Conservation (phyloP, 2,888 invertebrate species). For the Dasypolia templi region DNA sequence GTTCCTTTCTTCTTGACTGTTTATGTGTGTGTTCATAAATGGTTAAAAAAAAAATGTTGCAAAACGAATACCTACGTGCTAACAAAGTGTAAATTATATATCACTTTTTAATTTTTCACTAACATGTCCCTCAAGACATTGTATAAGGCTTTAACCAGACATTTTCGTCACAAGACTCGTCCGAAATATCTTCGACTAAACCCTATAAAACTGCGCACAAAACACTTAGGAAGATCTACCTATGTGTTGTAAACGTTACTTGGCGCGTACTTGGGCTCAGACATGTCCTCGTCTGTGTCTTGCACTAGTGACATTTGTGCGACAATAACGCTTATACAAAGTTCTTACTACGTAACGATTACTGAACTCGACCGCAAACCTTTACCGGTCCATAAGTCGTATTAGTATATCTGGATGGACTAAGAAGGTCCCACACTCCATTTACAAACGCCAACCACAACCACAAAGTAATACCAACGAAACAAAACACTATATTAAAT, state of each 20-base stretch:
- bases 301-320: background rate
- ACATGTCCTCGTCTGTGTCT: background rate
- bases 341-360: background rate
- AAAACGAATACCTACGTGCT: background rate
- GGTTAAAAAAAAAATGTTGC: too few relatives aligned
- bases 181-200: background rate
- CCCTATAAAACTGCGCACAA: background rate
- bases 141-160: background rate
- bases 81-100: background rate
- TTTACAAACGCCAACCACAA: constrained; percentile 33
- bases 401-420: constrained; percentile 4
- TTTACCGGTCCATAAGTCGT: background rate
- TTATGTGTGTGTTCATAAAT: too few relatives aligned
- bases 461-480: constrained; percentile 19
- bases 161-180: background rate
- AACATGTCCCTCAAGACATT: background rate
- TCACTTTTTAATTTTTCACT: background rate
- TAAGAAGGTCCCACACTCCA: constrained; percentile 9
- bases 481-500: constrained; percentile 50
- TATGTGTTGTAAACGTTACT: background rate
- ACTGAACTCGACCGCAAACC: background rate
- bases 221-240: background rate
- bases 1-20: too few relatives aligned
- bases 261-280: too few relatives aligned
- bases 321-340: background rate